These are phyloP conservation scores for Cavia aperea DNA, from an alignment of 2,113 vertebrate species.

Conservation along the genomic window DNA sequence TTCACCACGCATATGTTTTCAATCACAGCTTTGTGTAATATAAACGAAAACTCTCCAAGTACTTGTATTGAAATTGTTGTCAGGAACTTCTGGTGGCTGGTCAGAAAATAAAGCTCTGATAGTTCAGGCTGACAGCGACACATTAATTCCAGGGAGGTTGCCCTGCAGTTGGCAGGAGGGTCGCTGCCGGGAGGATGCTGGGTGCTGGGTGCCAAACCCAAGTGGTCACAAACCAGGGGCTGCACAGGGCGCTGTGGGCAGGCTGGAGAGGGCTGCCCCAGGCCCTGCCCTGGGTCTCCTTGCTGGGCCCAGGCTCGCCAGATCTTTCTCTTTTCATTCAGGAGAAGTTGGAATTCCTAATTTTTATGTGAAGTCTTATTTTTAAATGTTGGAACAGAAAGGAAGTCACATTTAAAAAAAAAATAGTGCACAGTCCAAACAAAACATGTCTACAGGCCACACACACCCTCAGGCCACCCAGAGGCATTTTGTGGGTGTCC, in stretches of 20 bases:
- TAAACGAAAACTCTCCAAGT: constrained; percentile 12
- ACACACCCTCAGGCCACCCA: constrained; percentile 58
- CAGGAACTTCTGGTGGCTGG: constrained; percentile 36
- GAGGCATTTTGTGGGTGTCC: constrained; percentile 38
- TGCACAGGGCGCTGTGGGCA: rapidly evolving
- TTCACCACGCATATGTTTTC: constrained; percentile 54
- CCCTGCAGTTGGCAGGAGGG: background rate
- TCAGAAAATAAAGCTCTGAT: background rate
- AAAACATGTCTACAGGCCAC: constrained; percentile 61
- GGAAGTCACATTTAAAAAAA: constrained; percentile 1
- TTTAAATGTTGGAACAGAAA: constrained; percentile 61
- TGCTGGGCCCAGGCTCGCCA: background rate
- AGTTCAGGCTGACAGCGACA: background rate
- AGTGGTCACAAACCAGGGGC: background rate
- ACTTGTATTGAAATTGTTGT: constrained; percentile 12
- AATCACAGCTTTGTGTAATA: constrained; percentile 32
- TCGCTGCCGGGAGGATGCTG: background rate
- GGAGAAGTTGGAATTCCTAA: constrained; percentile 33
- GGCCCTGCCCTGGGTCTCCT: background rate
- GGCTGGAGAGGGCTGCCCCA: rapidly evolving
- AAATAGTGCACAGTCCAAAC: constrained; percentile 51
- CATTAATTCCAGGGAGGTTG: background rate
- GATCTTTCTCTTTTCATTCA: constrained; percentile 22
- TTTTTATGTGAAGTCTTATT: constrained; percentile 52
- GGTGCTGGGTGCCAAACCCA: background rate